Evolutionary conservation across 1,140 invertebrate species (phyloP).

Genomic region (Achroia grisella): DNA sequence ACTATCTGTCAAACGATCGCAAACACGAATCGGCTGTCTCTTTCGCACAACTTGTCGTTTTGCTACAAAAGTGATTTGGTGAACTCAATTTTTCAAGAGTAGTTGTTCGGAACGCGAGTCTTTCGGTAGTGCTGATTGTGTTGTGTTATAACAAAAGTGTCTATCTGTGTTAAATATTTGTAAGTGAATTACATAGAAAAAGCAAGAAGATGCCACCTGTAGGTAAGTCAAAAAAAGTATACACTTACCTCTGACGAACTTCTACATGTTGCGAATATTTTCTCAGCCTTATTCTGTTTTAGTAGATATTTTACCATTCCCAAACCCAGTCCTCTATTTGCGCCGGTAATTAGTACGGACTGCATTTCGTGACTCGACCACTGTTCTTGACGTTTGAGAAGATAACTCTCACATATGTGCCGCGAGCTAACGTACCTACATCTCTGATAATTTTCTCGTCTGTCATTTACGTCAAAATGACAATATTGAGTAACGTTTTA

Average conservation of each 20-base stretch:
- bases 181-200: neutral
- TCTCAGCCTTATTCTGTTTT: conserved; percentile 42
- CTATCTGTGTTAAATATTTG: neutral
- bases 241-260: conserved; percentile 54
- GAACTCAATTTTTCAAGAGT: conserved; percentile 12
- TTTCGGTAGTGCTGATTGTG: conserved; percentile 15
- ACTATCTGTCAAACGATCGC: conserved; percentile 22
- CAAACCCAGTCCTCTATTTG: conserved; percentile 90
- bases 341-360: conserved; percentile 89
- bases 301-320: conserved; percentile 83
- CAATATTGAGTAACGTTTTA: conserved; percentile 56
- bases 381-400: conserved; percentile 28
- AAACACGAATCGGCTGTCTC: conserved; percentile 23
- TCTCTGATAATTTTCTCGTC: conserved; percentile 30
- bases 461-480: conserved; percentile 64
- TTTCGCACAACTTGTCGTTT: conserved; percentile 11
- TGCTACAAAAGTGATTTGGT: conserved; percentile 20
- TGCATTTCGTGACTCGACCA: conserved; percentile 73
- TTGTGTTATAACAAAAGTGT: conserved; percentile 3
- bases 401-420: neutral
- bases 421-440: neutral
- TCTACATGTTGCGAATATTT: conserved; percentile 62
- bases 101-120: conserved; percentile 23
- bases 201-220: conserved; percentile 54
- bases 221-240: conserved; percentile 40